Percentiles rank a stretch among this genome's conserved stretches.
phyloP scores from a whole-genome alignment of 2,888 invertebrate species.

The Tigriopus californicus region DNA sequence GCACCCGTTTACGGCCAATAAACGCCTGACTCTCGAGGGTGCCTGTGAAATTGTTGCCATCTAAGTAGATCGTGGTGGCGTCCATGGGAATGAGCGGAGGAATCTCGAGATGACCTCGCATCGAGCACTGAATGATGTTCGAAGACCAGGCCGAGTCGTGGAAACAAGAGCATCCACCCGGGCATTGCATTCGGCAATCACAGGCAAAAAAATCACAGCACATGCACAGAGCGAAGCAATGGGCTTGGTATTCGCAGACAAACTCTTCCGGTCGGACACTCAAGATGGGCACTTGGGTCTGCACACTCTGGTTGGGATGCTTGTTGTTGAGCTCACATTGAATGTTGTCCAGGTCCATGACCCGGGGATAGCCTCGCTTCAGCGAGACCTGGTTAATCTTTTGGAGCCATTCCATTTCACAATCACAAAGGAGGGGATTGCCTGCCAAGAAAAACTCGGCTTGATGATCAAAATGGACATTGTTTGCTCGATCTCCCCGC shows the following conservation, averaged over 20 bases:
- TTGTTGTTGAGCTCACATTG: slow-evolving; percentile 55
- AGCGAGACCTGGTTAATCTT: slow-evolving; percentile 55
- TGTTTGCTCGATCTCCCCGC: too few relatives aligned
- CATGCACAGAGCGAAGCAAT: slow-evolving; percentile 82
- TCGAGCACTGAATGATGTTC: slow-evolving; percentile 78
- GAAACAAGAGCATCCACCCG: slow-evolving; percentile 74
- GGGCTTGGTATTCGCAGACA: slow-evolving; percentile 73
- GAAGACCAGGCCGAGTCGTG: slow-evolving; percentile 84
- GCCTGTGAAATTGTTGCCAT: slow-evolving; percentile 63
- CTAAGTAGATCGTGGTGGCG: slow-evolving; percentile 80
- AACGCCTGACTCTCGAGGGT: slow-evolving; percentile 73
- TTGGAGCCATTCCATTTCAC: slow-evolving; percentile 69
- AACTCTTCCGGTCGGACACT: slow-evolving; percentile 45
- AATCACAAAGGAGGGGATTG: slow-evolving; percentile 67
- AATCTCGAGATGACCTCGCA: slow-evolving; percentile 56
- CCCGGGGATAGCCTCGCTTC: slow-evolving; percentile 40
- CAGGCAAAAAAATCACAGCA: slow-evolving; percentile 94
- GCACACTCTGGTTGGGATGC: slow-evolving; percentile 52
- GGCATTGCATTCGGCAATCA: slow-evolving; percentile 94
- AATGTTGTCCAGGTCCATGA: slow-evolving; percentile 72
- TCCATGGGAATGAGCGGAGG: slow-evolving; percentile 80
- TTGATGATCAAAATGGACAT: too few relatives aligned
- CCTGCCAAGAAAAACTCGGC: slow-evolving; percentile 60
- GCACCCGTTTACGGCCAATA: slow-evolving; percentile 72
- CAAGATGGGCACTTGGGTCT: slow-evolving; percentile 27